These are phyloP conservation scores for Cryptus armator DNA, from an alignment of 2,888 invertebrate species.

Conservation along the genomic window DNA sequence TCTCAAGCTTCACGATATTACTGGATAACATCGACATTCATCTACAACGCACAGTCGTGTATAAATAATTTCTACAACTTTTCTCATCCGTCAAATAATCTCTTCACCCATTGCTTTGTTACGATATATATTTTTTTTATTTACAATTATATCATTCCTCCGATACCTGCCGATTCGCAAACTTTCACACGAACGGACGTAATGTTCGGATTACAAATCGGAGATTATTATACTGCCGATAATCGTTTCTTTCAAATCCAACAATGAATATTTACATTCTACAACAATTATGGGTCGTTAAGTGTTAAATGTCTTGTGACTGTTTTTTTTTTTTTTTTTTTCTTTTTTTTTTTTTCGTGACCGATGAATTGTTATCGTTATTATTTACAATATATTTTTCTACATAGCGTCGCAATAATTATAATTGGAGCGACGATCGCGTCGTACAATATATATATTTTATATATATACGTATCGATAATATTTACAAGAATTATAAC, in stretches of 20 bases:
- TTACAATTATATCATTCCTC: conserved; percentile 49
- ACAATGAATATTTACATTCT: conserved; percentile 64
- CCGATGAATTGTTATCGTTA: conserved; percentile 50
- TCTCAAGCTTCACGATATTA: conserved; percentile 26
- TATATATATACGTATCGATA: conserved; percentile 29
- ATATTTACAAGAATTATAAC: conserved; percentile 68
- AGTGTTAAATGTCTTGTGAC: not conserved
- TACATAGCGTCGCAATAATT: conserved; percentile 38
- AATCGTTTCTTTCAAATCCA: conserved; percentile 43
- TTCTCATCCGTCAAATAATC: not conserved
- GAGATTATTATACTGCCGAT: not conserved
- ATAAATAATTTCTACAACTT: conserved; percentile 52
- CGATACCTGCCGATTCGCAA: conserved; percentile 16
- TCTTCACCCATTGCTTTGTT: not conserved
- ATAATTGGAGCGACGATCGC: conserved; percentile 38
- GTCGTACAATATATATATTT: conserved; percentile 22
- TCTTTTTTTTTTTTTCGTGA: not conserved
- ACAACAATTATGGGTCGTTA: conserved; percentile 55
- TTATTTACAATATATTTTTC: conserved; percentile 70
- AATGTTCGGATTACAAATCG: conserved; percentile 12
- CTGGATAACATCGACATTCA: conserved; percentile 45
- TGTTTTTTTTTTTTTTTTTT: not conserved
- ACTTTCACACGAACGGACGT: conserved; percentile 21
- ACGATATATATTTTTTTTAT: conserved; percentile 36
- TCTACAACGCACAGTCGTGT: conserved; percentile 48